Conservation (phyloP, 1,140 invertebrate genomes). For the Bombus sylvicola region DNA sequence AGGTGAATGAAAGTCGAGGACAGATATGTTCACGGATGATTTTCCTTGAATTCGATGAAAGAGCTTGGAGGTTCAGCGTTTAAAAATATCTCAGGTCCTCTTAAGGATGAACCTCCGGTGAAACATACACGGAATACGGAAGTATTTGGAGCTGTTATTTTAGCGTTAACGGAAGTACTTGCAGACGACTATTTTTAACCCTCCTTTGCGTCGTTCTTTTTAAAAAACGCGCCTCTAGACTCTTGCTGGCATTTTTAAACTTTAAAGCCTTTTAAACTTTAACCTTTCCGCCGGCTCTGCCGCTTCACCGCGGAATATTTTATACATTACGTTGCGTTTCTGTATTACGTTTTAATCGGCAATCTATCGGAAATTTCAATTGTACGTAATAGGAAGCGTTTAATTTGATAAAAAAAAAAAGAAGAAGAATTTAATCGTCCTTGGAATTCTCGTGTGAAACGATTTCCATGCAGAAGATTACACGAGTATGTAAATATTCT, state of each 20-base stretch:
- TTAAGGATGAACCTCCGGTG: not conserved
- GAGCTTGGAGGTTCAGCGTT: not conserved
- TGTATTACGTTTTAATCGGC: not conserved
- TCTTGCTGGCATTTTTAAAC: not conserved
- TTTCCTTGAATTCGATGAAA: not conserved
- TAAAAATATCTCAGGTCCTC: slow-evolving; percentile 13
- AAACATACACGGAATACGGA: not conserved
- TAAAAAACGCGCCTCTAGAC: not conserved
- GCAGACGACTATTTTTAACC: slow-evolving; percentile 13
- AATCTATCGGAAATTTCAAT: not conserved
- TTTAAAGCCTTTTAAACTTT: not conserved
- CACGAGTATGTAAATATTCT: no score
- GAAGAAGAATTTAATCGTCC: no score
- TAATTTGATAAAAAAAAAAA: no score
- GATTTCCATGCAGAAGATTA: no score
- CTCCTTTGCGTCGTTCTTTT: not conserved
- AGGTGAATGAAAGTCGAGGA: not conserved
- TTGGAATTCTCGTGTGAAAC: no score
- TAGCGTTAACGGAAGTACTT: not conserved
- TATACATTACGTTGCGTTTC: not conserved
- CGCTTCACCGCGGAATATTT: not conserved
- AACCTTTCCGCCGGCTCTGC: not conserved
- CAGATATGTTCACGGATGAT: not conserved
- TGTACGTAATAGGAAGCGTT: no score
- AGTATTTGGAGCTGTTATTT: slow-evolving; percentile 12